Percentiles rank a stretch among this genome's conserved stretches.
These are phyloP conservation scores for Lysandra coridon DNA, from an alignment of 2,888 invertebrate genomes.

Conservation along the genomic window DNA sequence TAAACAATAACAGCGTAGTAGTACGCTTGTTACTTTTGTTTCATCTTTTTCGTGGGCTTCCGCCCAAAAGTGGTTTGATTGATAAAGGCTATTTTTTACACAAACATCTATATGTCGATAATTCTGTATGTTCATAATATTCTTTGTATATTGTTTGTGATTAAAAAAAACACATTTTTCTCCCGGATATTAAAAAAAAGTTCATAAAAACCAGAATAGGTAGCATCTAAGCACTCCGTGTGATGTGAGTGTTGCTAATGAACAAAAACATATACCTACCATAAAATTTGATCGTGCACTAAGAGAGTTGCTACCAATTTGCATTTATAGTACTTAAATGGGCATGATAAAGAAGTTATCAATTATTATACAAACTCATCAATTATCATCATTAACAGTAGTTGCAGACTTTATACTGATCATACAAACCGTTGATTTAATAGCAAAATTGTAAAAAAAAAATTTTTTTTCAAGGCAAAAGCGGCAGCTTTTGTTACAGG, in stretches of 20 bases:
- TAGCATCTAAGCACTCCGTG: not conserved
- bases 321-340: not conserved
- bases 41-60: not conserved
- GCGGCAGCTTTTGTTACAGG: not conserved
- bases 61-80: not conserved
- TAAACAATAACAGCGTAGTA: slow-evolving; percentile 8
- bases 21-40: not conserved
- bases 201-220: slow-evolving; percentile 1
- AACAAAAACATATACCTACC: slow-evolving; percentile 3
- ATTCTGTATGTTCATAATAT: too few relatives aligned
- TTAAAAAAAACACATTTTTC: not conserved
- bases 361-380: not conserved
- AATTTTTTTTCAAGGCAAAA: not conserved
- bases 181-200: not conserved
- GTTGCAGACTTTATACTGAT: not conserved
- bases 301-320: not conserved
- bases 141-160: not conserved
- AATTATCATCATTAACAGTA: not conserved
- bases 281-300: not conserved
- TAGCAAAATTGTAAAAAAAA: not conserved
- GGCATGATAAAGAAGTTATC: not conserved
- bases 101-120: too few relatives aligned
- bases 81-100: too few relatives aligned
- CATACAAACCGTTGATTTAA: not conserved
- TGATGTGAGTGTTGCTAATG: not conserved